Evolutionary conservation across 2,113 vertebrate genomes (phyloP).

Genomic region (Lutjanus erythropterus): DNA sequence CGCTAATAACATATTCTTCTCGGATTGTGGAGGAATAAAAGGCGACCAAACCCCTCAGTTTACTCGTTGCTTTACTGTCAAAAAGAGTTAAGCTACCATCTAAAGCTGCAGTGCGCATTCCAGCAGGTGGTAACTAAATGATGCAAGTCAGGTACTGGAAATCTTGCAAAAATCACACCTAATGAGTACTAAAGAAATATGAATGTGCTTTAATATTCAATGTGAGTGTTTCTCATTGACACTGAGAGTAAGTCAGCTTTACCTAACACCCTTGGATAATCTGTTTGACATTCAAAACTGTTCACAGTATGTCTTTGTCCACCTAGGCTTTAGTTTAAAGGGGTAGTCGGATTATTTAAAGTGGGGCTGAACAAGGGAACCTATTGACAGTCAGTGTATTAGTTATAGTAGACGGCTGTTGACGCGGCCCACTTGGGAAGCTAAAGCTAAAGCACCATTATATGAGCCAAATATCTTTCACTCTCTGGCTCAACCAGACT

Average conservation of each 20-base stretch:
- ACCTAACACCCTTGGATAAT: neutral
- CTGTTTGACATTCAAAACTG: neutral
- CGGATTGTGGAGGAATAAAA: conserved; percentile 12
- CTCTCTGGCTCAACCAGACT: too few species aligned
- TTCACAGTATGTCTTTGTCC: neutral
- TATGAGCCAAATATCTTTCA: too few species aligned
- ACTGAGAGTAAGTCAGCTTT: neutral
- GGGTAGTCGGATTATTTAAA: too few species aligned
- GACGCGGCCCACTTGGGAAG: too few species aligned
- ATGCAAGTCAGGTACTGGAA: conserved; percentile 13
- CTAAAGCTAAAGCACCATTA: too few species aligned
- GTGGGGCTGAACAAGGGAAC: too few species aligned
- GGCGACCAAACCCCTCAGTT: conserved; percentile 18
- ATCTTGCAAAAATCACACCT: neutral
- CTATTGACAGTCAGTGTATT: too few species aligned
- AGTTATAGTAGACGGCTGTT: too few species aligned
- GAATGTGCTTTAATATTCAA: neutral
- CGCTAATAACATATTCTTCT: conserved; percentile 37
- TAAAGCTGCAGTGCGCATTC: conserved; percentile 19
- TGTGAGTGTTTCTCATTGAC: neutral
- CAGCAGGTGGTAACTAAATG: neutral
- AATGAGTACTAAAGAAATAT: neutral
- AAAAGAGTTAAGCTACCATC: conserved; percentile 20
- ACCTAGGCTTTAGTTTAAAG: neutral
- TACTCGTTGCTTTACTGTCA: conserved; percentile 14